phyloP scores from a whole-genome alignment of 2,888 invertebrate genomes.

The Mythimna lalbum region DNA sequence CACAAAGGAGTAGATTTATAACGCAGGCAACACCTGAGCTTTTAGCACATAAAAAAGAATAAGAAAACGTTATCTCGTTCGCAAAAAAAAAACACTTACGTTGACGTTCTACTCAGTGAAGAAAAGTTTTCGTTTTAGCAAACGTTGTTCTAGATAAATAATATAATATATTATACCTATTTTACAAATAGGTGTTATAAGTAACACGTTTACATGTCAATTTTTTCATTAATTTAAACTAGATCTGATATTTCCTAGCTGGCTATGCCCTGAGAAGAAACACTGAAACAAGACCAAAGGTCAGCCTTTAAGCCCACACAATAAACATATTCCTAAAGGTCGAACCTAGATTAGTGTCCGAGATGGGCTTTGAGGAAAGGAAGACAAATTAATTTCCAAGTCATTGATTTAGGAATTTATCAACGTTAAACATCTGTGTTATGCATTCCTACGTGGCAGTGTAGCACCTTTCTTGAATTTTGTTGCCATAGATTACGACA shows the following conservation, averaged over 20 bases:
- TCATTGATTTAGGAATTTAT: constrained; percentile 1
- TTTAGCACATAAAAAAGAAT: constrained; percentile 43
- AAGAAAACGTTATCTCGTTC: constrained; percentile 40
- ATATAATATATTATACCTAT: no score
- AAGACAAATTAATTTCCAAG: constrained; percentile 41
- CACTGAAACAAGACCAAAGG: no score
- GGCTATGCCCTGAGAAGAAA: no score
- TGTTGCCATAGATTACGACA: constrained; percentile 4
- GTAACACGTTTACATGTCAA: no score
- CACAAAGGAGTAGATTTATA: constrained; percentile 43
- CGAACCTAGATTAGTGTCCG: no score
- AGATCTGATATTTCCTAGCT: no score
- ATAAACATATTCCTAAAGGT: no score
- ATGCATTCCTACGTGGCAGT: neutral
- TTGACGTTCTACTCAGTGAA: constrained; percentile 29
- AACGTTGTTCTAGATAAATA: constrained; percentile 27
- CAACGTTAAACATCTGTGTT: constrained; percentile 1
- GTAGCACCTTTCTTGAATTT: constrained; percentile 5
- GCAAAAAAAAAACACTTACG: constrained; percentile 45
- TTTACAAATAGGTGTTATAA: no score
- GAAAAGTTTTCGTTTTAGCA: constrained; percentile 17
- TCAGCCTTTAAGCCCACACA: no score
- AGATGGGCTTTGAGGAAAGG: no score
- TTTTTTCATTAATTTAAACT: no score
- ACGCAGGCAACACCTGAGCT: constrained; percentile 35